Conservation (phyloP, 2,113 vertebrate species). For the Stictonetta naevosa region DNA sequence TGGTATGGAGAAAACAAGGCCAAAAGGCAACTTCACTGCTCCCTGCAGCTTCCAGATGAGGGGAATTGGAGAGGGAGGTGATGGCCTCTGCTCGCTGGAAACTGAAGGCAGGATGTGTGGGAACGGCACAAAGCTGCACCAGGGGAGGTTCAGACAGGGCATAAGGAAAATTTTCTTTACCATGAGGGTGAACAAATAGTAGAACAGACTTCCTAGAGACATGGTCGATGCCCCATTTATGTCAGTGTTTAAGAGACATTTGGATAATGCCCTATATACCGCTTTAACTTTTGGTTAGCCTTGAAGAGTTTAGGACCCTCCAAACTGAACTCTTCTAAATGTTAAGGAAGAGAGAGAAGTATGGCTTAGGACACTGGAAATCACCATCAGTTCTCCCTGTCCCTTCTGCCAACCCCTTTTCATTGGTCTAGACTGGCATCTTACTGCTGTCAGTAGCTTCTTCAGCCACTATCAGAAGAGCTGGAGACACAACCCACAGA, state of each 20-base stretch:
- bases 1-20: background rate
- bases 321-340: background rate
- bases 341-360: background rate
- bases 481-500: background rate
- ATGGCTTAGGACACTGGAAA: background rate
- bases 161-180: background rate
- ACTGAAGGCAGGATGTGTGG: background rate
- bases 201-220: background rate
- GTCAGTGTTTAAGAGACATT: background rate
- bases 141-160: background rate
- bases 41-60: background rate
- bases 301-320: background rate
- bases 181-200: background rate
- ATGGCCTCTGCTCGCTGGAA: background rate
- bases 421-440: background rate
- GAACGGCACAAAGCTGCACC: background rate
- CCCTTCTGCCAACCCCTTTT: background rate
- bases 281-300: background rate
- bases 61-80: background rate
- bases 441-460: background rate
- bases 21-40: background rate
- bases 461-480: background rate
- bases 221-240: background rate
- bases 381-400: background rate
- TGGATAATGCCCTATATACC: background rate